Evolutionary conservation across 2,888 invertebrate genomes (phyloP), one percentile per base, ranked within the genome.

Genomic region (Tiliacea aurago): DNA sequence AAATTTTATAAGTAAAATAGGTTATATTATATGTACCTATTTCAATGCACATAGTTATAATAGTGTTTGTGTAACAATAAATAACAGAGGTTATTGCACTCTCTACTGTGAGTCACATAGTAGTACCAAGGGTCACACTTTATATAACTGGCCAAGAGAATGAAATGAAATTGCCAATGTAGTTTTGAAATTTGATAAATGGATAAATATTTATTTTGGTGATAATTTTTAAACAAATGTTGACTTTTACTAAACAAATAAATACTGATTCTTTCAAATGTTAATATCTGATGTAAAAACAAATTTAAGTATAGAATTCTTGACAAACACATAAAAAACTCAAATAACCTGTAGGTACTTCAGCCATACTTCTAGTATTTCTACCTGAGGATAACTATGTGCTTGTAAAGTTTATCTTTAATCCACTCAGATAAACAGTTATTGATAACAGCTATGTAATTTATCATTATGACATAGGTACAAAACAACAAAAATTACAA

Each of bases 361-460:
- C 6, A 13, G n/a, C 10, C n/a, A 37, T 47, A 51, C 37, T 15
- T 28, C 9, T 43, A 67, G 9, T 70, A 20, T 15, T 74, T 33
- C 23, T 49, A 13, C 9, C 0, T 43, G 45, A n/a, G 13, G 5
- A 3, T n/a, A 77, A 41, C 55, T 20, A 37, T 51, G 45, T 51
- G 37, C 28, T 63, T 37, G 37, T 58, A 51, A 61, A 73, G 55
- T 56, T 73, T 79, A 80, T 80, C 73, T 51, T 23, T 53, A 73
- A 59, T 78, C 63, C 59, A 64, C 4, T 4, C 10, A 43, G 56
- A 78, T 78, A 80, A 73, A 45, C 11, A 15, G 13, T 41, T 61
- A 58, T 80, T 74, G 80, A 74, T 74, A 74, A 56, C 33, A 80
- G 51, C 2, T 18, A 28, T 53, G 23, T 43, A 37, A 59, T 51